Base-by-base conservation (phyloP, 2,113 vertebrate genomes). In the Saccopteryx bilineata region DNA sequence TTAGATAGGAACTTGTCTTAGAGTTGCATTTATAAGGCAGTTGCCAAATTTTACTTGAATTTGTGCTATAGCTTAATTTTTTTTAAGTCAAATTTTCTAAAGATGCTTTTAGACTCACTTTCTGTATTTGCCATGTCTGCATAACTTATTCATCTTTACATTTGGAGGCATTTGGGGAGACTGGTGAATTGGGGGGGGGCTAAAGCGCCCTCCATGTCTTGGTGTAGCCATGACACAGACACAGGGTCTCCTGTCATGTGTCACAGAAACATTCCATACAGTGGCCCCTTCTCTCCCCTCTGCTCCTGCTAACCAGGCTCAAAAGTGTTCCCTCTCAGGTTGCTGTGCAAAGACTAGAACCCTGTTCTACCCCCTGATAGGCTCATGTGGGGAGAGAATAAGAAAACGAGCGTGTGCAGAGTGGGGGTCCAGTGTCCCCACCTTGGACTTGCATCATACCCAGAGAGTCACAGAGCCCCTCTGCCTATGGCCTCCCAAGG, bases 61-160 rank as follows among this genome's bases (percentile, higher is more conserved):
- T 18, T 31, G 21, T 74, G 23, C 71, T 82, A 5, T 5, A 76
- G 21, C 63, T 31, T 54, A 9, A 78, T 66, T 75, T 72, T 61
- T 52, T 39, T 28, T 31, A 82, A 94, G 79, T 13, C 8, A 69
- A 26, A 46, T 78, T 96, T 93, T 65, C 48, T 65, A 72, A 90
- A 84, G 21, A 17, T 50, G 50, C 31, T 74, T 96, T 75, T 33
- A 58, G 85, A 17, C 31, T 85, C 56, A 58, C 15, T 28, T 26
- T 54, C 71, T 58, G 21, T 56, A 76, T 54, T 85, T 85, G 63
- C 60, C 7, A 6, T 50, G 26, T 26, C 39, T 50, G 61, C 11
- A 66, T 58, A 76, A 50, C 31, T 50, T 46, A 28, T 21, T 63
- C 52, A 39, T n/a, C 54, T 60, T 81, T 61, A 23, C 39, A 33